phyloP scores from a whole-genome alignment of 2,888 invertebrate genomes.

The Empis livida region DNA sequence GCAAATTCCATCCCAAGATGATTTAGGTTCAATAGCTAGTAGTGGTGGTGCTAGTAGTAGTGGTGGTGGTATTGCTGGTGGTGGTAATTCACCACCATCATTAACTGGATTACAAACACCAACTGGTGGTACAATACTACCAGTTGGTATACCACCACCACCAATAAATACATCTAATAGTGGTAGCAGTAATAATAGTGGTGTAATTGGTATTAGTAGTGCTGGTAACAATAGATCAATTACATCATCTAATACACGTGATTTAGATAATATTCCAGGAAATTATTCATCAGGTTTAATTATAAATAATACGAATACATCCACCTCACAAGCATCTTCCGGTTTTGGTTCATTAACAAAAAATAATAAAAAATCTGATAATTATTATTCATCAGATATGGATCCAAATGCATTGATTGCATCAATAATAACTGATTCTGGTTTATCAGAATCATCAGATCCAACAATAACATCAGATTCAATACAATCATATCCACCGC shows the following conservation, averaged over 20 bases:
- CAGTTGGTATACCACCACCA: slow-evolving; percentile 14
- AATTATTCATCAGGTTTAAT: slow-evolving; percentile 21
- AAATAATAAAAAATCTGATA: slow-evolving; percentile 36
- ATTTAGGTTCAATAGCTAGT: slow-evolving; percentile 23
- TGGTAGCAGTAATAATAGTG: slow-evolving; percentile 14
- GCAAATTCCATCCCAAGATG: slow-evolving; percentile 38
- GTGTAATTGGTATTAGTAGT: slow-evolving; percentile 12
- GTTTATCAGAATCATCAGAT: slow-evolving; percentile 34
- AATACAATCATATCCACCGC: slow-evolving; percentile 21
- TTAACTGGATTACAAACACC: slow-evolving; percentile 25
- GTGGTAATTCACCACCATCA: slow-evolving; percentile 3
- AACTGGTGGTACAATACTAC: slow-evolving; percentile 15
- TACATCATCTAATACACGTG: slow-evolving; percentile 3
- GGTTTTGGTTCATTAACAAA: slow-evolving; percentile 79
- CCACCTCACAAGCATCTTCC: slow-evolving; percentile 58
- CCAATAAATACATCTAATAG: slow-evolving; percentile 20
- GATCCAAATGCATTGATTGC: slow-evolving; percentile 25
- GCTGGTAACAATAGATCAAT: slow-evolving; percentile 6
- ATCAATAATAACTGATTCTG: slow-evolving; percentile 35
- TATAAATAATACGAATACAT: slow-evolving; percentile 33
- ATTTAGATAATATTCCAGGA: slow-evolving; percentile 5
- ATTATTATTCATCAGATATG: slow-evolving; percentile 18
- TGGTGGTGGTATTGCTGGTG: slow-evolving; percentile 10
- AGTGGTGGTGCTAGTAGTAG: slow-evolving; percentile 11
- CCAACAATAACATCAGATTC: slow-evolving; percentile 20